Conservation (phyloP, 2,888 invertebrate species). For the Oxytorus armatus region DNA sequence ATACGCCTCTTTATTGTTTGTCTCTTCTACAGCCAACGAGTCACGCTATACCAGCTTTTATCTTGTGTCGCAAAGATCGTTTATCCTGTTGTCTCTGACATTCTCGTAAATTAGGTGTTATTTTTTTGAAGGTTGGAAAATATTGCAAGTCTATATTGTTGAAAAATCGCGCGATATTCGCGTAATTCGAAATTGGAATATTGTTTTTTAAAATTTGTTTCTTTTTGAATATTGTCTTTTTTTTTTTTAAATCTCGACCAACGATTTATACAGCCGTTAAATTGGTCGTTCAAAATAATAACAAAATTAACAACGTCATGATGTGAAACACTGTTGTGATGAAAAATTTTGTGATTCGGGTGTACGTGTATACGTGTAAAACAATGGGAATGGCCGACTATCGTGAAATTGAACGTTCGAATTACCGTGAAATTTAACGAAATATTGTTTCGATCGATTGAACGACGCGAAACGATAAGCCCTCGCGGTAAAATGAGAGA, state of each 20-base stretch:
- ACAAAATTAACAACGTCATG: slow-evolving; percentile 45
- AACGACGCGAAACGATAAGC: too few species aligned
- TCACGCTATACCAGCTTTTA: slow-evolving; percentile 63
- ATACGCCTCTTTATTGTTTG: slow-evolving; percentile 58
- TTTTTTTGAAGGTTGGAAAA: slow-evolving; percentile 23
- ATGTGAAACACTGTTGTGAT: slow-evolving; percentile 56
- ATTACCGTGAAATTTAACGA: background rate
- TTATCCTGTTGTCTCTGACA: slow-evolving; percentile 32
- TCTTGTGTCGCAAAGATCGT: slow-evolving; percentile 55
- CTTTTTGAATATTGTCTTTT: background rate
- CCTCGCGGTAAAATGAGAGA: too few species aligned
- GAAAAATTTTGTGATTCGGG: slow-evolving; percentile 65
- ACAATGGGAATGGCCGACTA: slow-evolving; percentile 64
- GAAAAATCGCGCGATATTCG: slow-evolving; percentile 10
- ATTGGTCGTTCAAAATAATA: background rate
- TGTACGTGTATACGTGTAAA: slow-evolving; percentile 50
- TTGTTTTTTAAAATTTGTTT: slow-evolving; percentile 3
- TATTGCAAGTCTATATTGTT: background rate
- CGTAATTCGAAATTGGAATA: background rate
- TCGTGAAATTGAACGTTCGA: slow-evolving; percentile 8
- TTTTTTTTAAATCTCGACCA: background rate
- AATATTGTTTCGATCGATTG: too few species aligned
- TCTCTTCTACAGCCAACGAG: slow-evolving; percentile 55
- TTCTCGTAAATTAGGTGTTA: slow-evolving; percentile 18
- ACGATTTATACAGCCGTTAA: too few species aligned